These are phyloP conservation scores for Stichodactyla helianthus DNA, from an alignment of 64 coral and sea anemone species.

Conservation along the genomic window DNA sequence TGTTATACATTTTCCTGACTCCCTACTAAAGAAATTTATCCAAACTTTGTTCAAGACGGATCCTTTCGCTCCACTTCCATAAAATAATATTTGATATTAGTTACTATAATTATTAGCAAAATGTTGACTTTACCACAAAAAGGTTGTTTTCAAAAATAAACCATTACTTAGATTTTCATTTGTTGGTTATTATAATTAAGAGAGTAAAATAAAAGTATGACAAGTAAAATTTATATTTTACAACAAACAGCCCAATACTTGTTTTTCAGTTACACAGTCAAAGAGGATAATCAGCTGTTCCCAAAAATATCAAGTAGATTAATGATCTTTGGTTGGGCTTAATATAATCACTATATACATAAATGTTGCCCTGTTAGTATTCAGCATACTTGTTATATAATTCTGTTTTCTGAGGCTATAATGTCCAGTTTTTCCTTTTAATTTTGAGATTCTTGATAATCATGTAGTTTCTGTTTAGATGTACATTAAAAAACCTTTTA, in stretches of 20 bases:
- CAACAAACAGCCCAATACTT: no score
- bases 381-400: not conserved
- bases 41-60: not conserved
- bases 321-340: not conserved
- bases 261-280: no score
- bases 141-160: no score
- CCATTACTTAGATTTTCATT: no score
- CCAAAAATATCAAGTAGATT: not conserved
- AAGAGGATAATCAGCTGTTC: not conserved
- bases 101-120: no score
- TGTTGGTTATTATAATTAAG: no score
- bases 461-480: conserved; percentile 3
- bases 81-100: not conserved
- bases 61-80: not conserved
- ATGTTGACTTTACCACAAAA: not conserved
- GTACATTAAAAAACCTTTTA: conserved; percentile 7
- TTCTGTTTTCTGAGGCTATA: not conserved
- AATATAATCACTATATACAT: not conserved
- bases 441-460: not conserved
- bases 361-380: not conserved
- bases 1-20: not conserved
- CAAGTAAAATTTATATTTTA: no score
- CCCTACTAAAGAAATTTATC: not conserved
- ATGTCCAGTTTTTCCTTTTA: not conserved
- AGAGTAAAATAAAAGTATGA: no score